Percentiles rank a stretch among this genome's conserved stretches.
phyloP scores from a whole-genome alignment of 2,888 invertebrate genomes.

The Parasteatoda lunata region DNA sequence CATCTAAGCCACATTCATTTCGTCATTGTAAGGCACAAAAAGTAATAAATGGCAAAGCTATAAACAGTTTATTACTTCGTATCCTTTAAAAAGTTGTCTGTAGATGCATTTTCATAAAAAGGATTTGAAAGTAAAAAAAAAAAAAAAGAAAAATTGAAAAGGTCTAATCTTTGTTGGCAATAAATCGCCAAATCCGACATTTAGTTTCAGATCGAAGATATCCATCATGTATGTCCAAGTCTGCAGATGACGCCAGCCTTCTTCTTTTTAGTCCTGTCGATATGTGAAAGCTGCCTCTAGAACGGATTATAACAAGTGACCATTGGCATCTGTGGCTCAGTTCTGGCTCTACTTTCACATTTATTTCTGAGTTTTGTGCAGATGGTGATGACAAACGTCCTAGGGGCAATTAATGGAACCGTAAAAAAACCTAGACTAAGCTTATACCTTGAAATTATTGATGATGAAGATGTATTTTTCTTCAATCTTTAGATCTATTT shows the following conservation, averaged over 20 bases:
- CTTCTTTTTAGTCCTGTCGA: conserved; percentile 33
- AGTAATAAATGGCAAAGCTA: no score
- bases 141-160: background rate
- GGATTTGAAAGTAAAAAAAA: background rate
- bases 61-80: no score
- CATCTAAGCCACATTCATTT: no score
- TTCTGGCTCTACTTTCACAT: background rate
- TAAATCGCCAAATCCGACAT: conserved; percentile 34
- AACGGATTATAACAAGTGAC: conserved; percentile 29
- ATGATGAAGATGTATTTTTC: background rate
- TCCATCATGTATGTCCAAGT: conserved; percentile 32
- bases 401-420: background rate
- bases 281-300: conserved; percentile 35
- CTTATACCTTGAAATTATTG: background rate
- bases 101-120: no score
- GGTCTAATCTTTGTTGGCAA: background rate
- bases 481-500: no score
- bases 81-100: no score
- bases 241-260: conserved; percentile 22
- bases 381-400: conserved; percentile 13
- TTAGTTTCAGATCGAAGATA: conserved; percentile 35
- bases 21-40: no score
- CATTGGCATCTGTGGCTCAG: conserved; percentile 21
- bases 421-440: background rate
- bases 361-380: conserved; percentile 27